Evolutionary conservation across 2,113 vertebrate genomes (phyloP), one percentile per base, ranked within the genome.

Genomic region (Campylomormyrus numenius): DNA sequence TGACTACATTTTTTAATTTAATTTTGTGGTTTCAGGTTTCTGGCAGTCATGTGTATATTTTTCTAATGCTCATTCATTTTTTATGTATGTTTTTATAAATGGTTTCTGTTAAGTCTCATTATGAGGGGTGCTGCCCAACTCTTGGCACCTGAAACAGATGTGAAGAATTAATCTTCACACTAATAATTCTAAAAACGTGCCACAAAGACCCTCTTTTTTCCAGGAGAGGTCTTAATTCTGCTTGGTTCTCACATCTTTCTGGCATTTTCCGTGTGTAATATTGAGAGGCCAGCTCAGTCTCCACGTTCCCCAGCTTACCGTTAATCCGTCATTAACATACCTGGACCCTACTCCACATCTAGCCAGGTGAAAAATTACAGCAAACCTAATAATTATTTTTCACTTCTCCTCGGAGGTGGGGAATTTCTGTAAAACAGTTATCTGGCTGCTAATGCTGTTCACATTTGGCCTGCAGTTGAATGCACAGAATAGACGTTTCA

Each of bases 141-240:
- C 74, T 42, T 42, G 31, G 17, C 74, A 80, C 74, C 31, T 6
- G 4, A 80, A 80, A 42, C 74, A 42, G 17, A 80, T 80, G 74
- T 80, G 74, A 80, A 42, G 74, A 80, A 80, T 80, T 80, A 35
- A 80, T 80, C 74, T 80, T 80, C 74, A 80, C 74, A 80, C 74
- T 42, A 80, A 80, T 80, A n/a, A 70, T 11, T 70, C 74, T 80
- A 39, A 39, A 80, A 80, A 80, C 5, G 13, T 80, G 74, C 35
- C 74, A 80, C 74, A 42, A 42, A 17, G 35, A 17, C 74, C 35
- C 15, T 42, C 13, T 42, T 42, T 74, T 80, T 80, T 39, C 31
- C 35, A 80, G 13, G 15, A 19, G 17, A 80, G 31, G 13, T 19
- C 74, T 80, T 80, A 35, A 80, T 80, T 35, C 31, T 80, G 74